These are phyloP conservation scores for Drosophila serrata DNA, from an alignment of 1,140 invertebrate genomes.

Conservation along the genomic window DNA sequence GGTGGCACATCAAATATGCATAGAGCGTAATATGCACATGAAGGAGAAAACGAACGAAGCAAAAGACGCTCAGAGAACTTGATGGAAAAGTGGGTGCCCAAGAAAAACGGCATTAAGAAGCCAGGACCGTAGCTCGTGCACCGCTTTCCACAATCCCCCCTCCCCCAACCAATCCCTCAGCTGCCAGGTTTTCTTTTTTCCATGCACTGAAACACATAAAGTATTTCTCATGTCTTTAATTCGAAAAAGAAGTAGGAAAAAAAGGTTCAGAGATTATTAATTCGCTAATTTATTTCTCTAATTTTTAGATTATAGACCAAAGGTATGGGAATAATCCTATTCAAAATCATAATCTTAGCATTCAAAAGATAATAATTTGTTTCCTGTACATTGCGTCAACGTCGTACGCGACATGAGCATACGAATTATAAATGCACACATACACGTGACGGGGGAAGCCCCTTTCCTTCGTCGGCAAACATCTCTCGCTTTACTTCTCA, in stretches of 20 bases:
- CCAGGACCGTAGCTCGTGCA: slow-evolving; percentile 44
- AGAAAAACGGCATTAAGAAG: slow-evolving; percentile 71
- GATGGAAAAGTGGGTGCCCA: slow-evolving; percentile 45
- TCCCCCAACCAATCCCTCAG: neutral
- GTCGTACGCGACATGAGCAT: slow-evolving; percentile 57
- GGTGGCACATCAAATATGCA: slow-evolving; percentile 68
- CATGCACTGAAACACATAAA: slow-evolving; percentile 10
- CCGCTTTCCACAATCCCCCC: slow-evolving; percentile 24
- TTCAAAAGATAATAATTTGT: neutral
- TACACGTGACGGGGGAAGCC: slow-evolving; percentile 11
- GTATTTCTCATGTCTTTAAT: neutral
- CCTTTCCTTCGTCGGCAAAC: slow-evolving; percentile 16
- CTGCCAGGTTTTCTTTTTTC: neutral
- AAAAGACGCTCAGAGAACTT: slow-evolving; percentile 42
- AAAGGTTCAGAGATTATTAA: neutral
- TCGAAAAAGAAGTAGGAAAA: rapidly evolving
- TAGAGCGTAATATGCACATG: slow-evolving; percentile 75
- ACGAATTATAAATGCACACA: slow-evolving; percentile 76
- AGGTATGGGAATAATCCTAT: neutral
- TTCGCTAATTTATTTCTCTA: too few relatives aligned
- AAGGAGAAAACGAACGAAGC: slow-evolving; percentile 47
- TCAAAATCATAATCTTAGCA: neutral
- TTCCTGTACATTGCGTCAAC: slow-evolving; percentile 26
- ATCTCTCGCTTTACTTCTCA: slow-evolving; percentile 43
- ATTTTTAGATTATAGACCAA: neutral